Percentiles rank a stretch among this genome's conserved stretches.
These are phyloP conservation scores for Lobophora halterata DNA, from an alignment of 2,888 invertebrate species.

Conservation along the genomic window DNA sequence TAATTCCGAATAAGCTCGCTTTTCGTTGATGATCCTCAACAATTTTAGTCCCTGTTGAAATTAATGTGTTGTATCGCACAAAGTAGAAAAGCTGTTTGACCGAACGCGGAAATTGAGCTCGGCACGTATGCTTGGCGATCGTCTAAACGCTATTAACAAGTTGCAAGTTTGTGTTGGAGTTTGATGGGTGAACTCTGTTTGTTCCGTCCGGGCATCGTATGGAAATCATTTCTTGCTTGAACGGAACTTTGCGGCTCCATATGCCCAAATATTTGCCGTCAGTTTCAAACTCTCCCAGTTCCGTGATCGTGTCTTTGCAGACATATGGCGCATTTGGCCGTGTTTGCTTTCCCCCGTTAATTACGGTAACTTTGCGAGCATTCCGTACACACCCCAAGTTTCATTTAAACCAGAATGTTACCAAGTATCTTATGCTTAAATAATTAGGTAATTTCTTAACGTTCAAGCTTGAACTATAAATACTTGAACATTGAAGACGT, in stretches of 20 bases:
- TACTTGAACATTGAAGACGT: too few relatives aligned
- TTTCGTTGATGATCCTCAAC: conserved; percentile 25
- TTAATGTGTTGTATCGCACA: conserved; percentile 29
- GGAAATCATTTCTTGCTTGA: conserved; percentile 76
- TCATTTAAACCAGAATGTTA: conserved; percentile 16
- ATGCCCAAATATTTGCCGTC: conserved; percentile 70
- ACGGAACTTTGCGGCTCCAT: conserved; percentile 64
- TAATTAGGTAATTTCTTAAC: conserved; percentile 13
- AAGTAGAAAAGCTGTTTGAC: conserved; percentile 34
- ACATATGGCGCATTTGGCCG: conserved; percentile 49
- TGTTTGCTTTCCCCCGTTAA: conserved; percentile 49
- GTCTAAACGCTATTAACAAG: conserved; percentile 74
- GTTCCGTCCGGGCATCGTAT: conserved; percentile 61
- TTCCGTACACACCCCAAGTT: conserved; percentile 19
- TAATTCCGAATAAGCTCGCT: conserved; percentile 19
- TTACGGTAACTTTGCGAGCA: conserved; percentile 40
- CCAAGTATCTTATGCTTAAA: conserved; percentile 17
- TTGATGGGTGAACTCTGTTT: conserved; percentile 72
- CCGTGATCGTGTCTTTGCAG: conserved; percentile 62
- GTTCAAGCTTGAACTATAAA: too few relatives aligned
- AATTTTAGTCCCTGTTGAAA: conserved; percentile 28
- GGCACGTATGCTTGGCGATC: conserved; percentile 55
- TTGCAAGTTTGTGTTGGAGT: conserved; percentile 70
- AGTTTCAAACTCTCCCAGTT: conserved; percentile 56
- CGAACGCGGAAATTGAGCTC: conserved; percentile 44